Evolutionary conservation across 2,113 vertebrate species (phyloP).

Genomic region (Charina bottae): DNA sequence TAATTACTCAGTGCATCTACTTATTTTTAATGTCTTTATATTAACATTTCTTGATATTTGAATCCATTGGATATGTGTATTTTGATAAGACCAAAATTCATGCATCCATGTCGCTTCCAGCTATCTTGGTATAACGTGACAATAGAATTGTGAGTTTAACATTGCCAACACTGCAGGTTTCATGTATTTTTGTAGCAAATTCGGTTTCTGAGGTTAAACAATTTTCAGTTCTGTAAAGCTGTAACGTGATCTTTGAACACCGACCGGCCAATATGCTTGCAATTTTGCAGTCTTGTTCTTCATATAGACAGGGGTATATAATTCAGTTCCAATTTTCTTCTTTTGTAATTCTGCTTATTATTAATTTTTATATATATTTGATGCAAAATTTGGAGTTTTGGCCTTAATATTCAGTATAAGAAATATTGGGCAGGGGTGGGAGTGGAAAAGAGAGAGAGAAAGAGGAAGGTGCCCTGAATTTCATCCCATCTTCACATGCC

Average conservation of each 20-base stretch:
- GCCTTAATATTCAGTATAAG: background rate
- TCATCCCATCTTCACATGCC: background rate
- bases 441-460: background rate
- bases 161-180: background rate
- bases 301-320: background rate
- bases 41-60: background rate
- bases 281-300: background rate
- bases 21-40: background rate
- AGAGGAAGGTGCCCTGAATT: background rate
- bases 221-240: background rate
- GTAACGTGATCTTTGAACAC: background rate
- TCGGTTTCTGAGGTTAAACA: background rate
- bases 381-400: background rate
- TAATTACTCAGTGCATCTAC: background rate
- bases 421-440: background rate
- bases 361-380: background rate
- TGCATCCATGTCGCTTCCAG: background rate
- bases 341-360: background rate
- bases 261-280: background rate
- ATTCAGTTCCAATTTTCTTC: background rate
- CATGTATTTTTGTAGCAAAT: background rate
- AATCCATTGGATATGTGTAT: background rate
- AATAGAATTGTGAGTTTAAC: background rate
- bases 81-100: background rate
- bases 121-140: background rate